These are phyloP conservation scores for Cricetomys ansorgei DNA, from an alignment of 2,113 vertebrate genomes.

Conservation along the genomic window DNA sequence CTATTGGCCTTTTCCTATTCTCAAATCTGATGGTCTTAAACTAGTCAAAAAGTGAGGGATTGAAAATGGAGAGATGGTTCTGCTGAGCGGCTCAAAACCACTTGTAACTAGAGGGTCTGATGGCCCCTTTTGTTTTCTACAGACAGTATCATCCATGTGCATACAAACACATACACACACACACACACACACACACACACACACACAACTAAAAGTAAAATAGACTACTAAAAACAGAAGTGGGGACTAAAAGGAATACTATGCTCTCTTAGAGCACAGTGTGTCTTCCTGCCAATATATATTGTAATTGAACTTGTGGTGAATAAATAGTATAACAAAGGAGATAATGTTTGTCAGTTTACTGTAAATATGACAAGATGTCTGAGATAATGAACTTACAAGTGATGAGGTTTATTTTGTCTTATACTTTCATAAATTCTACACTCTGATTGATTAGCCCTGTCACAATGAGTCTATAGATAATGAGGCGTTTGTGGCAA, in stretches of 20 bases:
- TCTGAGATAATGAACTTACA: neutral
- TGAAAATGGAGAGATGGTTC: neutral
- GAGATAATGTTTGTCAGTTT: neutral
- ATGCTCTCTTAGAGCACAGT: neutral
- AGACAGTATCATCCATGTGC: too few species aligned
- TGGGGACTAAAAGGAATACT: accelerated
- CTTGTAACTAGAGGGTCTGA: too few species aligned
- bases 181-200: neutral
- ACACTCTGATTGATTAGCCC: too few species aligned
- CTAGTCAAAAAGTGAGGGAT: neutral
- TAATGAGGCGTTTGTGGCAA: neutral
- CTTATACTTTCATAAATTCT: neutral
- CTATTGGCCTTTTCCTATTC: neutral
- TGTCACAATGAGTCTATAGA: neutral
- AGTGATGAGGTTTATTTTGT: too few species aligned
- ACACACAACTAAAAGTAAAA: neutral
- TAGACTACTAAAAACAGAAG: neutral
- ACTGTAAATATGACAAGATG: neutral
- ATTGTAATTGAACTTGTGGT: neutral
- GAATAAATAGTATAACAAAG: neutral
- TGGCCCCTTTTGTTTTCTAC: too few species aligned
- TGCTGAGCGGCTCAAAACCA: too few species aligned
- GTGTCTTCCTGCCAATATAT: neutral
- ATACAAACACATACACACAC: too few species aligned
- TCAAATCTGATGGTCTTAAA: neutral